Base-by-base conservation (phyloP, 2,113 vertebrate genomes). In the Glareola pratincola region DNA sequence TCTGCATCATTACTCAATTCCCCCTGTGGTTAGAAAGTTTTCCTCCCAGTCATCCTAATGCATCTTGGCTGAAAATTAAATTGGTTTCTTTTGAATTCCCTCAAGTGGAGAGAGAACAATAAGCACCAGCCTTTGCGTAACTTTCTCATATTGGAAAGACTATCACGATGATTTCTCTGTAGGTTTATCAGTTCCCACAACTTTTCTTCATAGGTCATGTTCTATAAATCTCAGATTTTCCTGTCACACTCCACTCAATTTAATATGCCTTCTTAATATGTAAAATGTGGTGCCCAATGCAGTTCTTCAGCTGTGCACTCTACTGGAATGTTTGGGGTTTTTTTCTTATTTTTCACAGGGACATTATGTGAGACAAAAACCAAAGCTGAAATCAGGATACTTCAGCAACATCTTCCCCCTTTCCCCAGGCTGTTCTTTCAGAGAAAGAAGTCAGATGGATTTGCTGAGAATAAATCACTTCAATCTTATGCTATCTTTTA, bases 21-120 rank as follows among this genome's bases (percentile, higher is more conserved):
- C 96, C 90, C 74, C 22, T 18, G 88, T 36, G 93, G 85, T 79
- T 95, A 75, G 34, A 92, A 93, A 95, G 93, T 94, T 96, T 97
- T 92, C 87, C 94, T 96, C 90, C 87, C 81, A 96, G 90, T 90
- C 94, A 88, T 85, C 93, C 74, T 96, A 90, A 96, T 92, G 90
- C 87, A 94, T 95, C 93, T 94, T 95, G 87, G 95, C 94, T 95
- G 96, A 92, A 96, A 97, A 97, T 96, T 96, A 96, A 94, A 97
- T 96, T 96, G 95, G 91, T 97, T 97, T 92, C 93, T 96, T 95
- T 95, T 51, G 74, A 96, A 96, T 97, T 96, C 96, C 95, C 95
- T 72, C 84, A 92, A 96, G 96, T 95, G 66, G 66, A 72, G 73
- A 74, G 81, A 94, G 92, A 96, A 96, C 96, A 96, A 95, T 88